These are phyloP conservation scores for Sphenodon punctatus DNA, from an alignment of 2,797 vertebrate genomes.

Conservation along the genomic window DNA sequence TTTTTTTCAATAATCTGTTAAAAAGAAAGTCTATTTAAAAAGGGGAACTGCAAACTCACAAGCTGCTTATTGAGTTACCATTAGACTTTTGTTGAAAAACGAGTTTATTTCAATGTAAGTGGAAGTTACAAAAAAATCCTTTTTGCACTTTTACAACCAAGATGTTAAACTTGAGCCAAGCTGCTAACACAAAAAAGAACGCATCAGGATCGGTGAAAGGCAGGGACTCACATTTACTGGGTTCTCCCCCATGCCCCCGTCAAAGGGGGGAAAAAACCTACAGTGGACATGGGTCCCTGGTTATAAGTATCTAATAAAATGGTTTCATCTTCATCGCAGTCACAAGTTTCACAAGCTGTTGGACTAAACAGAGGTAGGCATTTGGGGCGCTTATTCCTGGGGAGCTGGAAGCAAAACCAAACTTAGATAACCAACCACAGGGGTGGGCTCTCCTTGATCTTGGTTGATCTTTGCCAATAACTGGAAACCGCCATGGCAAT, in stretches of 20 bases:
- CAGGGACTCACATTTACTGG: too few relatives aligned
- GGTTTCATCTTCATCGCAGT: neutral
- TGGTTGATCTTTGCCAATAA: neutral
- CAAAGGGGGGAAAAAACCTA: too few relatives aligned
- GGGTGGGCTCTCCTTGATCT: neutral
- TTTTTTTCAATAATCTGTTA: slow-evolving; percentile 93
- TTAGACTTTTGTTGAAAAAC: slow-evolving; percentile 7
- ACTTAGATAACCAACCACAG: neutral
- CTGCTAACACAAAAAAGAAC: neutral
- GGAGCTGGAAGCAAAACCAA: neutral
- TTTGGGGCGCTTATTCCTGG: neutral
- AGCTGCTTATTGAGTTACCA: neutral
- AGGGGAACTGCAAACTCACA: slow-evolving; percentile 11
- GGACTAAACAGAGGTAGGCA: too few relatives aligned
- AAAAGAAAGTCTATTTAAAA: slow-evolving; percentile 6
- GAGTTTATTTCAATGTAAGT: neutral
- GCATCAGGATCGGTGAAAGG: neutral
- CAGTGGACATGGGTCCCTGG: too few relatives aligned
- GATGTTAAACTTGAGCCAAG: neutral
- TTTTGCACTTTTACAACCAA: neutral
- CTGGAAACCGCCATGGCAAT: neutral
- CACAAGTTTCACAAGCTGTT: too few relatives aligned
- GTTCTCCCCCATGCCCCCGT: too few relatives aligned
- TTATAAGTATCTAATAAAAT: neutral
- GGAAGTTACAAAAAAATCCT: slow-evolving; percentile 29